A percentile compares a stretch with the other conserved stretches of the same genome.
Evolutionary conservation across 2,113 vertebrate genomes (phyloP).

Genomic region (Phylloscopus trochilus): DNA sequence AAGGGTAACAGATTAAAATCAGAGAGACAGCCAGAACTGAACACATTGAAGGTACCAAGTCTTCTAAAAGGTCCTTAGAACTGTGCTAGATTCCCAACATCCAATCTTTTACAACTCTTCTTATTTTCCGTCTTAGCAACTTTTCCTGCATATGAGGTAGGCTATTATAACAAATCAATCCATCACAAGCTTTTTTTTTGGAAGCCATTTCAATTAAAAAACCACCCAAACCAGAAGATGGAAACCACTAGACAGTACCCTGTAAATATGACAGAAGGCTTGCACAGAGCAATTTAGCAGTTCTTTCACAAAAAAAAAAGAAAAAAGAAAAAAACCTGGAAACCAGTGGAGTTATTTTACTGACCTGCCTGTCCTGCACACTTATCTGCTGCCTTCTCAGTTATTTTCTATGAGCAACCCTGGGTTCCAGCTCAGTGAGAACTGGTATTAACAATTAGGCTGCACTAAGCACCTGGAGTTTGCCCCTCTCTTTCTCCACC

Average conservation of each 20-base stretch:
- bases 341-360: neutral
- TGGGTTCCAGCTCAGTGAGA: neutral
- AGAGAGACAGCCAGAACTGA: neutral
- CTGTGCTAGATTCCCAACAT: neutral
- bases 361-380: neutral
- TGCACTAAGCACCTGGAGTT: neutral
- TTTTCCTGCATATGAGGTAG: fast-evolving
- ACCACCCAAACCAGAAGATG: neutral
- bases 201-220: neutral
- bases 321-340: neutral
- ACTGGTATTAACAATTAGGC: neutral
- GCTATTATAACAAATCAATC: neutral
- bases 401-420: neutral
- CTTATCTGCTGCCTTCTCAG: neutral
- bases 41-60: neutral
- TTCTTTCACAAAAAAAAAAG: neutral
- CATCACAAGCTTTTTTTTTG: neutral
- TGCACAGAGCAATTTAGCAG: neutral
- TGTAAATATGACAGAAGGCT: neutral
- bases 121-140: neutral
- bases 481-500: neutral
- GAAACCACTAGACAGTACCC: neutral
- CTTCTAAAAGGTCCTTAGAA: neutral
- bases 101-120: neutral
- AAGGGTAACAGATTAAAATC: neutral